Percentiles rank a stretch among this genome's conserved stretches.
These are phyloP conservation scores for Empidonax traillii DNA, from an alignment of 2,113 vertebrate genomes.

Conservation along the genomic window DNA sequence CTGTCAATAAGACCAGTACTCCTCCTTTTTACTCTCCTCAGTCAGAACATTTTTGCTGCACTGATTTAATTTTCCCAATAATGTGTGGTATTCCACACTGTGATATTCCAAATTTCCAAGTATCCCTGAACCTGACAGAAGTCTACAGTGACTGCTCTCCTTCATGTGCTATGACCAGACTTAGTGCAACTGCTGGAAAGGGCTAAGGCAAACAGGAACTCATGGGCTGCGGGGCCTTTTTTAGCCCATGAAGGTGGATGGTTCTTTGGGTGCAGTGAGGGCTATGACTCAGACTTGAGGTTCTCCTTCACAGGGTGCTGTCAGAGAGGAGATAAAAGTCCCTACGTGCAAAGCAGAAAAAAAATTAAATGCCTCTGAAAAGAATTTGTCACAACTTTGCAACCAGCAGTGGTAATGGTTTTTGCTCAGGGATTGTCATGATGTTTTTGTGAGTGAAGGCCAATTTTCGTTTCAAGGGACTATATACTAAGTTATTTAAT, in stretches of 20 bases:
- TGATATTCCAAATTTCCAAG: neutral
- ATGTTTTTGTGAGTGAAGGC: constrained; percentile 17
- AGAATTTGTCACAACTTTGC: neutral
- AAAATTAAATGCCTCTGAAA: neutral
- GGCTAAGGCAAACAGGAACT: neutral
- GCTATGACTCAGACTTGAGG: neutral
- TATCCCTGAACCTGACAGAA: neutral
- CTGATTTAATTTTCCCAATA: neutral
- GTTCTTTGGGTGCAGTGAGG: neutral
- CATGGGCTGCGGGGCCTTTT: neutral
- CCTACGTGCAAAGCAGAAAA: neutral
- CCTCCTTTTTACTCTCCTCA: neutral
- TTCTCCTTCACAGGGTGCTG: neutral
- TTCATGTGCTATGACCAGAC: neutral
- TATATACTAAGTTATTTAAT: constrained; percentile 50
- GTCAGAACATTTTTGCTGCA: neutral
- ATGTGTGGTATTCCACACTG: neutral
- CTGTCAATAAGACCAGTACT: neutral
- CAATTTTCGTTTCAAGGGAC: constrained; percentile 31
- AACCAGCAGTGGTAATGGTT: neutral
- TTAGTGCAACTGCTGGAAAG: neutral
- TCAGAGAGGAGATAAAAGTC: neutral
- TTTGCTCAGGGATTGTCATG: constrained; percentile 4
- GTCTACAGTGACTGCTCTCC: neutral
- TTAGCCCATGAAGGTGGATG: neutral